Base-by-base conservation (phyloP, 2,888 invertebrate genomes). In the Dioctria rufipes region DNA sequence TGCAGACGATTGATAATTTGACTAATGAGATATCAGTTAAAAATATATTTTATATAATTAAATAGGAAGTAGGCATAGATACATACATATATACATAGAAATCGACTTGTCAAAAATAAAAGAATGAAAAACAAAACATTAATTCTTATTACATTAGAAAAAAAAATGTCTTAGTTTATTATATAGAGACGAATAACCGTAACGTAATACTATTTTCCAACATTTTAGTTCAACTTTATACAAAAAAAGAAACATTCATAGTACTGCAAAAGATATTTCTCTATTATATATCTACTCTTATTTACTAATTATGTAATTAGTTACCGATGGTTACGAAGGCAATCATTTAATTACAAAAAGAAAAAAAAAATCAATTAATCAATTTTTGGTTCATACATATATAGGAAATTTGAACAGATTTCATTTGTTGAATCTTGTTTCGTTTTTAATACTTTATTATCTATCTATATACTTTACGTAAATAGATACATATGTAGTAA, bases 1-100 rank as follows among this genome's bases (percentile, higher is more conserved):
- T 61, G 67, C 77, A 49, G 69, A 80, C 39, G 60, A 58, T 80
- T 49, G 25, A 51, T 69, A 39, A 49, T 8, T 49, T 46, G 37
- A 40, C 42, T 13, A 3, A 13, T 67, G 25, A 25, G 25, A 69
- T 51, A 69, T 69, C 37, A 69, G 49, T 69, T 69, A 11, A 25
- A 25, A 25, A 25, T 69, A 49, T 69, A 37, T 39, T 69, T 69
- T 69, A 43, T 67, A 67, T 46, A 67, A 9, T 37, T 49, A 25
- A 66, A 46, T 39, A 69, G 69, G 11, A n/a, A 51, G 69, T 69
- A 69, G 25, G 25, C 0, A 25, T 25, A 25, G 25, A 25, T 25
- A 25, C 25, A 25, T 25, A 25, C 25, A 25, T 25, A 25, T 25
- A 25, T 25, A 25, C 25, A 25, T 25, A 25, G 37, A 39, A 61